These are phyloP conservation scores for Druon quercuslanigerum DNA, from an alignment of 1,140 invertebrate species.

Conservation along the genomic window DNA sequence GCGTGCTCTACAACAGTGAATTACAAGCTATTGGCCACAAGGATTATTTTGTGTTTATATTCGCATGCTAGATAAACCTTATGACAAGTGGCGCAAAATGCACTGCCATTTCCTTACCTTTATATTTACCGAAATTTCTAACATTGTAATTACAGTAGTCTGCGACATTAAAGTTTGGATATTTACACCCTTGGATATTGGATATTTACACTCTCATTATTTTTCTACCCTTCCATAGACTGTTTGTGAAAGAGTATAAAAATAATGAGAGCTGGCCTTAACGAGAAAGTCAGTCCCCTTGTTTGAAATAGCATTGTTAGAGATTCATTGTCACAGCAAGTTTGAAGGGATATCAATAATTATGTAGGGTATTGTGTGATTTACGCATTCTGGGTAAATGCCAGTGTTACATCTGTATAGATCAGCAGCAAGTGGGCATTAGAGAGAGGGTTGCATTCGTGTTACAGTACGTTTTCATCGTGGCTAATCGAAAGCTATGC, in stretches of 20 bases:
- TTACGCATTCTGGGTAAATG: constrained; percentile 27
- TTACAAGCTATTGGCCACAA: too few relatives aligned
- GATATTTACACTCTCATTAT: too few relatives aligned
- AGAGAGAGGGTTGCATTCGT: background rate
- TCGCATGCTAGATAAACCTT: too few relatives aligned
- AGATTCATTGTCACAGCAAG: background rate
- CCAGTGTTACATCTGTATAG: background rate
- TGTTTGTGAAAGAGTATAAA: background rate
- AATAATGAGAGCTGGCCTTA: background rate
- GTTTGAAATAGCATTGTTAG: constrained; percentile 12
- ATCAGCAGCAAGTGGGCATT: background rate
- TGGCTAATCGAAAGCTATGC: constrained; percentile 18
- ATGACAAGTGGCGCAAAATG: too few relatives aligned
- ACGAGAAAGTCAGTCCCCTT: background rate
- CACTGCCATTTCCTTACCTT: too few relatives aligned
- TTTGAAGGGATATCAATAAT: constrained; percentile 7
- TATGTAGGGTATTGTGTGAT: constrained; percentile 20
- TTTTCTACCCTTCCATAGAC: too few relatives aligned
- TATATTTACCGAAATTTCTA: too few relatives aligned
- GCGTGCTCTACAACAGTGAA: too few relatives aligned
- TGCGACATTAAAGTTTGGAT: too few relatives aligned
- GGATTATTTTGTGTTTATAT: too few relatives aligned
- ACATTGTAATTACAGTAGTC: too few relatives aligned
- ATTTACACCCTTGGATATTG: too few relatives aligned
- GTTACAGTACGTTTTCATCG: constrained; percentile 28